Percentiles rank a stretch among this genome's conserved stretches.
Conservation (phyloP, 2,888 invertebrate species). For the Poecilobothrus nobilitatus region DNA sequence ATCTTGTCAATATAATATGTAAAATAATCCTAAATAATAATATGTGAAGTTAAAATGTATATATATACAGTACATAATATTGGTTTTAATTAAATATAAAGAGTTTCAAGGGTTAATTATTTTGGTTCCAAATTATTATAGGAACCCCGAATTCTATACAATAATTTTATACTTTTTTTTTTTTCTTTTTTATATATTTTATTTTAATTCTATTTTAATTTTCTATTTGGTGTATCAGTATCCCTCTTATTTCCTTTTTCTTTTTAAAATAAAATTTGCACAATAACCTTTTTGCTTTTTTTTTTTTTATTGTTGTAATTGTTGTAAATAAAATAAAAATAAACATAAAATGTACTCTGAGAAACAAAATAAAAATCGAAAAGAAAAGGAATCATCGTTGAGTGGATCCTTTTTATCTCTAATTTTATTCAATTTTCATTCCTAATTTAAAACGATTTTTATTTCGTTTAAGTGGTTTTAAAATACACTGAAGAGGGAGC, state of each 20-base stretch:
- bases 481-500: background rate
- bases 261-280: background rate
- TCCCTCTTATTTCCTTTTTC: background rate
- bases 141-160: background rate
- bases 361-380: background rate
- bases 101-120: no score
- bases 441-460: background rate
- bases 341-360: background rate
- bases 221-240: background rate
- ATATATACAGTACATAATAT: no score
- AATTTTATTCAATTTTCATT: constrained; percentile 6
- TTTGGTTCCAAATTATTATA: no score
- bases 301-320: no score
- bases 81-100: no score
- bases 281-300: no score
- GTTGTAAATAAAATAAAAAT: no score
- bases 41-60: no score
- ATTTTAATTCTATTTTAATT: background rate
- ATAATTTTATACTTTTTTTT: background rate
- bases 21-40: no score
- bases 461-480: background rate
- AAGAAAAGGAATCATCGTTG: constrained; percentile 1
- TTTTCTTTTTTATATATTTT: no score
- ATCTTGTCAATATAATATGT: no score
- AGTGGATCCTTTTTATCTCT: constrained; percentile 3